phyloP scores from a whole-genome alignment of 2,888 invertebrate genomes.

The Melipona beecheii region DNA sequence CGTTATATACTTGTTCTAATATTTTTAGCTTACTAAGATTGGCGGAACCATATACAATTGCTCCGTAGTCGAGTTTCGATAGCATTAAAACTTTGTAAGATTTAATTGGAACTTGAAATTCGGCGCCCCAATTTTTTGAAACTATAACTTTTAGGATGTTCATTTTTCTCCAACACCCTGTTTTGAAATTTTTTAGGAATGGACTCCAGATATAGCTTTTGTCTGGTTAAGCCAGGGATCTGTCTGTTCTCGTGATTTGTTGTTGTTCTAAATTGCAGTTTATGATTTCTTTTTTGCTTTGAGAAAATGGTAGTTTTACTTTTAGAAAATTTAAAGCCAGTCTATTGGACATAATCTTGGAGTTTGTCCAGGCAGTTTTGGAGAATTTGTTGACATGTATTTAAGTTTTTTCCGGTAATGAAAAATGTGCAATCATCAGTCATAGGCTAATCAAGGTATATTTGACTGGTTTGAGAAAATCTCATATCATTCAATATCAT shows the following conservation, averaged over 20 bases:
- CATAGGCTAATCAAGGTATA: neutral
- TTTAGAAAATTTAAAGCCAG: neutral
- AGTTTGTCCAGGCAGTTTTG: neutral
- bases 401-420: neutral
- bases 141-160: neutral
- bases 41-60: no score
- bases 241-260: neutral
- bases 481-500: neutral
- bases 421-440: neutral
- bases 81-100: neutral
- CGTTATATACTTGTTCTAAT: no score
- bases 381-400: neutral
- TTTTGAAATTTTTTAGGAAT: neutral
- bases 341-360: neutral
- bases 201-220: neutral
- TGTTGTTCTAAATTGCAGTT: neutral
- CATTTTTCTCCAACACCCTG: neutral
- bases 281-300: neutral
- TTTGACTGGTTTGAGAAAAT: neutral
- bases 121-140: neutral
- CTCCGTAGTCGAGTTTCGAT: neutral
- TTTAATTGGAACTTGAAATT: neutral
- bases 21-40: no score
- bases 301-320: constrained; percentile 1
- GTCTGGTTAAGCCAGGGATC: neutral